Base-by-base conservation (phyloP, 2,113 vertebrate genomes). In the Noturus placidus region DNA sequence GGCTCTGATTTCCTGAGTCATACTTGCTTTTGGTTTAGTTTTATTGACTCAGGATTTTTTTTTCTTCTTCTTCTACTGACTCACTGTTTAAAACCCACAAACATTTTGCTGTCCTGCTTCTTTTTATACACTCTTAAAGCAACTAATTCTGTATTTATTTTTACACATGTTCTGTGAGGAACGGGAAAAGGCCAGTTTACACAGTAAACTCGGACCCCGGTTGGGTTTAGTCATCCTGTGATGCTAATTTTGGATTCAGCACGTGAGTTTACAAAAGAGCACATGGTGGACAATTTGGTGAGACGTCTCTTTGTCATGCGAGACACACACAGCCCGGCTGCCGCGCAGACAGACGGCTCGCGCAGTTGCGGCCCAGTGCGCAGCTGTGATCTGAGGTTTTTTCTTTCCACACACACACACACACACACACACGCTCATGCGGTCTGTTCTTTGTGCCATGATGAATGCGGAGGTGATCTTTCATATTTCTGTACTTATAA, bases 201-300 rank as follows among this genome's bases (percentile, higher is more conserved):
- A 42, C 79, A 52, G 42, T 46, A n/a, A 67, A 42, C 69, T 42
- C 13, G 3, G 56, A 61, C n/a, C n/a, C 81, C 22, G 11, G 30
- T 30, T 10, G 35, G 50, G 35, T 11, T 77, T 67, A 79, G 86
- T 86, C 80, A 87, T 86, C 10, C 38, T 63, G 35, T 59, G 59
- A 82, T 46, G 79, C 86, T 90, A 86, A 90, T 86, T 82, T 88
- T 74, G 74, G 89, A 83, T 79, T 56, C 57, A 83, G 76, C 85
- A 81, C 57, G 52, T 67, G 86, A 88, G 83, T 86, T 56, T 89
- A 87, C 81, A 83, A 87, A 85, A 90, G 78, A 86, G 69, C 86
- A 90, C 86, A 89, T 89, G 89, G 57, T 81, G 83, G 70, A 57
- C 78, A 86, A 69, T 52, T 88, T 35, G 50, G 89, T 90, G 89